These are phyloP conservation scores for Cricetomys ansorgei DNA, from an alignment of 2,113 vertebrate species.

Conservation along the genomic window DNA sequence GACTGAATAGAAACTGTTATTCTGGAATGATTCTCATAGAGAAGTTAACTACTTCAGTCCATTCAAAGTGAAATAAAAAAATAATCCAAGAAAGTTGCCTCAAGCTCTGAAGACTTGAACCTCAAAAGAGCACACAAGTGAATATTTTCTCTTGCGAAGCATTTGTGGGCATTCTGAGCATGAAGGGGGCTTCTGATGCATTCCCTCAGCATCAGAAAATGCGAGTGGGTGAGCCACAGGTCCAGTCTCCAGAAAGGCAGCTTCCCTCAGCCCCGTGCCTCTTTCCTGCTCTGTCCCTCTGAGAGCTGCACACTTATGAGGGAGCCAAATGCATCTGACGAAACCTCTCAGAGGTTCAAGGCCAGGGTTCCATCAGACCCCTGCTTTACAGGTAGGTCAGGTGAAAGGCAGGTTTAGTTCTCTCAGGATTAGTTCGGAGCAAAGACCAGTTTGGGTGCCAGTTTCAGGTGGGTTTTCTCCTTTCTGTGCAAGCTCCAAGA, in stretches of 20 bases:
- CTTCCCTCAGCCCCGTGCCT: constrained; percentile 75
- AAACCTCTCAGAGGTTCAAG: constrained; percentile 71
- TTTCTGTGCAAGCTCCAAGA: not conserved
- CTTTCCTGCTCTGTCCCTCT: constrained; percentile 44
- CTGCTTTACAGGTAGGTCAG: constrained; percentile 75
- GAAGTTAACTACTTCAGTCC: constrained; percentile 54
- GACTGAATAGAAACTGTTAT: constrained; percentile 61
- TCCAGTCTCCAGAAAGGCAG: constrained; percentile 82
- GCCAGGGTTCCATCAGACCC: constrained; percentile 73
- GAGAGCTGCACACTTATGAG: constrained; percentile 75
- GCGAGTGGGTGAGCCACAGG: constrained; percentile 78
- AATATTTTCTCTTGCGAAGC: constrained; percentile 65
- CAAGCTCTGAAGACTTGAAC: constrained; percentile 67
- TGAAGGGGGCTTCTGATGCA: constrained; percentile 80
- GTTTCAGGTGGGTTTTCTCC: not conserved
- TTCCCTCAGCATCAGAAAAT: constrained; percentile 77
- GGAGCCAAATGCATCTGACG: constrained; percentile 60
- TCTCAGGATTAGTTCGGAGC: not conserved
- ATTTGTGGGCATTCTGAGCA: constrained; percentile 75
- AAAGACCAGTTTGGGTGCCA: not conserved
- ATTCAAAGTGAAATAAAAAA: constrained; percentile 73
- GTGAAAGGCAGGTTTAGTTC: constrained; percentile 50
- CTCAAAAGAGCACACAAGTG: constrained; percentile 73
- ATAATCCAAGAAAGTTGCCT: constrained; percentile 54
- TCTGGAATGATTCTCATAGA: constrained; percentile 64